Conservation (phyloP, 2,888 invertebrate species). For the Sericinus montela region DNA sequence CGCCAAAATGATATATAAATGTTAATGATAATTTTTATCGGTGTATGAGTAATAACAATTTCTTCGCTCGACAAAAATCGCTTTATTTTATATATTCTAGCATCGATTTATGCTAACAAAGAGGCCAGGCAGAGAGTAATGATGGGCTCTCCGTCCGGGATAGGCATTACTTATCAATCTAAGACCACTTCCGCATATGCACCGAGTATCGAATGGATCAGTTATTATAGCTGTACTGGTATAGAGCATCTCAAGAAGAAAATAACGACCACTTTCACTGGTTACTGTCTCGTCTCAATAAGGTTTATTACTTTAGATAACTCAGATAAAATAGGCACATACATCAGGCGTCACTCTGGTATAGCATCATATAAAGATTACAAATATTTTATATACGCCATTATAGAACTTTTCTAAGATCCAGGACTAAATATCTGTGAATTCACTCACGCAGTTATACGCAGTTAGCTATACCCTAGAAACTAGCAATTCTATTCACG, state of each 20-base stretch:
- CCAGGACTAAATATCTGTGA: conserved; percentile 2
- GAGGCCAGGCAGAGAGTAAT: neutral
- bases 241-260: conserved; percentile 41
- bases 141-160: neutral
- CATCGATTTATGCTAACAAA: no score
- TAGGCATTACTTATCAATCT: neutral
- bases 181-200: conserved; percentile 1
- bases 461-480: conserved; percentile 40
- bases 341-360: conserved; percentile 36
- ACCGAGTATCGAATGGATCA: conserved; percentile 34
- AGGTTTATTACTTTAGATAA: conserved; percentile 62
- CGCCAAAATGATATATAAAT: conserved; percentile 4
- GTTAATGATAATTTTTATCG: neutral
- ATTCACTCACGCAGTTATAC: conserved; percentile 29
- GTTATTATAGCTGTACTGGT: conserved; percentile 43
- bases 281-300: conserved; percentile 36
- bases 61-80: no score
- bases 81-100: no score
- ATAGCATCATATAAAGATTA: no score
- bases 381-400: no score
- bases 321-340: conserved; percentile 39
- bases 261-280: conserved; percentile 41
- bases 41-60: no score
- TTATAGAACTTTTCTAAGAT: conserved; percentile 20
- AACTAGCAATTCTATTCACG: conserved; percentile 31